Conservation (phyloP, 2,797 vertebrate species). For the Pteronotus mesoamericanus region DNA sequence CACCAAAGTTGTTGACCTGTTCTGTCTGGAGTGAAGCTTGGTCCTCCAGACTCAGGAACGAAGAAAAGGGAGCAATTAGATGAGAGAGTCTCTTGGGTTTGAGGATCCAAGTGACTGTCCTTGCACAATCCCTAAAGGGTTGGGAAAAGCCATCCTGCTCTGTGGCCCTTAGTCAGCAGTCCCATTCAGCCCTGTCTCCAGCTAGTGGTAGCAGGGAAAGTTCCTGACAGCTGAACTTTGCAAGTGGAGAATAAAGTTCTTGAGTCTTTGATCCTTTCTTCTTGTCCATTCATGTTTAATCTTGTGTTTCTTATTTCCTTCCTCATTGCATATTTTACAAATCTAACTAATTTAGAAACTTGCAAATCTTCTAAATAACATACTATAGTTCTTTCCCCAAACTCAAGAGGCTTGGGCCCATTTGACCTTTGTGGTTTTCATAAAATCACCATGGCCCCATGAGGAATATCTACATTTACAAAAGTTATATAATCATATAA, state of each 20-base stretch:
- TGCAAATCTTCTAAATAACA: conserved; percentile 16
- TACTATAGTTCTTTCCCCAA: conserved; percentile 19
- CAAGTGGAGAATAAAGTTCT: neutral
- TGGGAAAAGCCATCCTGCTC: neutral
- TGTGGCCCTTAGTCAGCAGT: neutral
- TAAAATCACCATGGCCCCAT: neutral
- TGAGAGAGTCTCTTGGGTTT: neutral
- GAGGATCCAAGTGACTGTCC: neutral
- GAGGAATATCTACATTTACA: neutral
- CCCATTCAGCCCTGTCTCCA: neutral
- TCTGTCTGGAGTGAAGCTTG: neutral
- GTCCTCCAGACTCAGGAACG: neutral
- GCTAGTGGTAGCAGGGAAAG: neutral
- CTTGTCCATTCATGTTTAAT: conserved; percentile 49
- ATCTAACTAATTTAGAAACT: neutral
- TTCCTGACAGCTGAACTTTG: neutral
- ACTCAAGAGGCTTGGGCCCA: neutral
- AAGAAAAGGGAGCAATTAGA: neutral
- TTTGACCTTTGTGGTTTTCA: conserved; percentile 42
- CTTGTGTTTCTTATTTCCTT: conserved; percentile 35
- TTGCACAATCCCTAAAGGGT: neutral
- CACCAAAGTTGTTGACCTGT: neutral
- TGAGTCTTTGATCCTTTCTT: conserved; percentile 49
- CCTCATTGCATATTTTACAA: conserved; percentile 50
- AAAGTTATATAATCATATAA: conserved; percentile 1